These are phyloP conservation scores for Drosophila yakuba DNA, from an alignment of 1,140 invertebrate genomes.

Conservation along the genomic window DNA sequence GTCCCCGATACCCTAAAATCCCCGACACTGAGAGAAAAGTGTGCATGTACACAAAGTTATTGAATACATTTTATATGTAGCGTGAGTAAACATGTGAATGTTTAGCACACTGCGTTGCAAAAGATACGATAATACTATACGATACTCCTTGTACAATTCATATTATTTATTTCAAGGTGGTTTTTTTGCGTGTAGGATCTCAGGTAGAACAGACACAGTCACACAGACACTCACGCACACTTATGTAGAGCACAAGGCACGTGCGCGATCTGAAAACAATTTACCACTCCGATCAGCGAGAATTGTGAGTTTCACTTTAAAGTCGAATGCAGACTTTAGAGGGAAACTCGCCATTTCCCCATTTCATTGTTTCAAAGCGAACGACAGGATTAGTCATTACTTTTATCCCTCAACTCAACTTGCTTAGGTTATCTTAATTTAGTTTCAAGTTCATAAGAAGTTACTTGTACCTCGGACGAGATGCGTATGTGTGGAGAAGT, in stretches of 20 bases:
- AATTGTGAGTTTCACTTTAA: too few relatives aligned
- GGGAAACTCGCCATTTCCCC: conserved; percentile 55
- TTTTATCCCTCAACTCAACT: too few relatives aligned
- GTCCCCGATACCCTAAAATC: neutral
- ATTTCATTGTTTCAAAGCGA: conserved; percentile 24
- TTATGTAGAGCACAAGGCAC: conserved; percentile 20
- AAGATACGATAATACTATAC: neutral
- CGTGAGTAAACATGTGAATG: too few relatives aligned
- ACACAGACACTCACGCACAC: conserved; percentile 22
- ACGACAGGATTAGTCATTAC: too few relatives aligned
- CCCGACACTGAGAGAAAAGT: neutral
- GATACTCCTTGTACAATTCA: neutral
- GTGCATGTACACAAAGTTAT: neutral
- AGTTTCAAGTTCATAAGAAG: neutral
- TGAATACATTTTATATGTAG: too few relatives aligned
- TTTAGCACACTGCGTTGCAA: too few relatives aligned
- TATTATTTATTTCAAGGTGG: neutral
- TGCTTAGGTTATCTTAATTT: neutral
- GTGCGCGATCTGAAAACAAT: conserved; percentile 42
- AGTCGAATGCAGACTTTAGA: conserved; percentile 20
- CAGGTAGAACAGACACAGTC: conserved; percentile 4
- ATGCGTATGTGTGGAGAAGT: neutral
- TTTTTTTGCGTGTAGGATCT: neutral
- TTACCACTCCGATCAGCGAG: conserved; percentile 9
- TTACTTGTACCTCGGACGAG: too few relatives aligned